Percentiles rank a stretch among this genome's conserved stretches.
Evolutionary conservation across 2,888 invertebrate genomes (phyloP).

Genomic region (Cheilosia scutellata): DNA sequence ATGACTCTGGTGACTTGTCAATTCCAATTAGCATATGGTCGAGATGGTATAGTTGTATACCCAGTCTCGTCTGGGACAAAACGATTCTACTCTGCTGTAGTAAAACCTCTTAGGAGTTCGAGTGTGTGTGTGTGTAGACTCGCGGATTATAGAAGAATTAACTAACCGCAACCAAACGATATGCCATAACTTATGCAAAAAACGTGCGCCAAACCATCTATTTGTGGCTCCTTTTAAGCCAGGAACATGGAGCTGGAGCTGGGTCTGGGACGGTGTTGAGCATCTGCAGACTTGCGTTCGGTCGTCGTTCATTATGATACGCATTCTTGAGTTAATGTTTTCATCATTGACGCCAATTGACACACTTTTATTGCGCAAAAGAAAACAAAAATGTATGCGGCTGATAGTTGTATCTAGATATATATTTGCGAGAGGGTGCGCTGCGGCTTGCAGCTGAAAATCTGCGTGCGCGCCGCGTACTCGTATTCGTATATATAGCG

Average conservation of each 20-base stretch:
- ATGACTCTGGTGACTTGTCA: constrained; percentile 67
- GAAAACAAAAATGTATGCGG: constrained; percentile 46
- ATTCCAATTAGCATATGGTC: constrained; percentile 71
- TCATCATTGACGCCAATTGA: constrained; percentile 76
- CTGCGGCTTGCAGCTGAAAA: constrained; percentile 36
- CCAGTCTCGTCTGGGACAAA: constrained; percentile 57
- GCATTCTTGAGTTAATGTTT: constrained; percentile 73
- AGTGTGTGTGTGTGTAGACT: neutral
- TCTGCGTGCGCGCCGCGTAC: constrained; percentile 23
- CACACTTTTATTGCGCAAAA: constrained; percentile 71
- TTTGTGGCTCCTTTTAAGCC: constrained; percentile 69
- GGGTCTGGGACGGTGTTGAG: neutral
- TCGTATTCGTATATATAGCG: constrained; percentile 23
- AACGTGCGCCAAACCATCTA: constrained; percentile 63
- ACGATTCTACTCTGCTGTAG: constrained; percentile 31
- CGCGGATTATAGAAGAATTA: constrained; percentile 61
- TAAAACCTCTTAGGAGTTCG: neutral
- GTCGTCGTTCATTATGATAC: constrained; percentile 53
- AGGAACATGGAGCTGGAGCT: constrained; percentile 15
- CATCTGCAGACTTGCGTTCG: too few species aligned
- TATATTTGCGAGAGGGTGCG: neutral
- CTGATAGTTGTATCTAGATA: neutral
- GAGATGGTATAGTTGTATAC: constrained; percentile 46
- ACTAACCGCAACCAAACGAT: constrained; percentile 34
- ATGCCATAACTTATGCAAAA: constrained; percentile 51